phyloP scores from a whole-genome alignment of 2,888 invertebrate species.

The Mantis religiosa region DNA sequence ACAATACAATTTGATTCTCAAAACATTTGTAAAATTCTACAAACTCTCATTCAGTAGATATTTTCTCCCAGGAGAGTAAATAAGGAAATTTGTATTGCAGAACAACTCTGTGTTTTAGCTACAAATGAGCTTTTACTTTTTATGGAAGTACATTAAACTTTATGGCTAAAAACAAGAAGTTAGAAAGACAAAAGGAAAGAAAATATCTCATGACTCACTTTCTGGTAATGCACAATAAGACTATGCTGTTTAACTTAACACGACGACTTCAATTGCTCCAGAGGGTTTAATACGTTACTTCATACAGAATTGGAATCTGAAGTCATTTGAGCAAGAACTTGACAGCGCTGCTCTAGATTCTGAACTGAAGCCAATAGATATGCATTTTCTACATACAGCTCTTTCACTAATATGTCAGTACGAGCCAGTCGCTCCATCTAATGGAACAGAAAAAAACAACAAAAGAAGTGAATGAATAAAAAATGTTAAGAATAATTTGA shows the following conservation, averaged over 20 bases:
- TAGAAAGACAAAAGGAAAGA: background rate
- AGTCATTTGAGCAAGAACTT: slow-evolving; percentile 47
- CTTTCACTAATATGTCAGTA: slow-evolving; percentile 74
- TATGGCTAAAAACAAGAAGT: background rate
- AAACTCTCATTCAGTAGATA: background rate
- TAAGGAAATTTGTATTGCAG: background rate
- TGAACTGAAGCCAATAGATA: slow-evolving; percentile 64
- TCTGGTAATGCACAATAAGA: background rate
- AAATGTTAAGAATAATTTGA: no score
- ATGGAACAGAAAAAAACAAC: slow-evolving; percentile 27
- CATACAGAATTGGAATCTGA: slow-evolving; percentile 44
- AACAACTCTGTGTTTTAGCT: background rate
- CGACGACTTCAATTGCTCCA: background rate
- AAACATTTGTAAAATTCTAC: background rate
- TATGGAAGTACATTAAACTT: background rate
- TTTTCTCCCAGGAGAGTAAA: background rate
- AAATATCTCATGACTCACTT: background rate
- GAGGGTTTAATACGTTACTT: slow-evolving; percentile 19
- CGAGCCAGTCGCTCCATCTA: slow-evolving; percentile 65
- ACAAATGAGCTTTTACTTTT: background rate
- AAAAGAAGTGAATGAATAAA: background rate
- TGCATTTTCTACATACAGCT: slow-evolving; percentile 80
- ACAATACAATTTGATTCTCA: background rate
- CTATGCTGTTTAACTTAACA: background rate
- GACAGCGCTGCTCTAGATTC: slow-evolving; percentile 53